Percentiles rank a stretch among this genome's conserved stretches.
These are phyloP conservation scores for Tympanoctomys barrerae DNA, from an alignment of 2,797 vertebrate species.

Conservation along the genomic window DNA sequence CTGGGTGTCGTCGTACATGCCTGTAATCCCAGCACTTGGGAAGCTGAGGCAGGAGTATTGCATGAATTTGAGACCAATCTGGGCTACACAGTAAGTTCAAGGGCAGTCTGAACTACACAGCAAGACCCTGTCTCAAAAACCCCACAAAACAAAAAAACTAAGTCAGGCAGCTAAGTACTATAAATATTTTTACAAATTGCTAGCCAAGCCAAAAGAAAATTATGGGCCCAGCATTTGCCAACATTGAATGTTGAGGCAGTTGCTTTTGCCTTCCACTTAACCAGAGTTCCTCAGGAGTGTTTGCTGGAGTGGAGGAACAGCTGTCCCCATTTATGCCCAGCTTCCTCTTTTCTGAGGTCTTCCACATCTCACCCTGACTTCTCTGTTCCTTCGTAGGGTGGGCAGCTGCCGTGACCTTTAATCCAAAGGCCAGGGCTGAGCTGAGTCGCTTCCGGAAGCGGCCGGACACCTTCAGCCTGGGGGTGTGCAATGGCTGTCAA, in stretches of 20 bases:
- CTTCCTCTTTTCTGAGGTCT: background rate
- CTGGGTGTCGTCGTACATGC: background rate
- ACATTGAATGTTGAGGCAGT: background rate
- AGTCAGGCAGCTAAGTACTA: background rate
- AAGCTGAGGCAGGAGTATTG: background rate
- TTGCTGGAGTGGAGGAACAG: background rate
- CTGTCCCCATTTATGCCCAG: background rate
- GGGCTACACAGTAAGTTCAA: background rate
- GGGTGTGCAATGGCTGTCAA: slow-evolving; percentile 97
- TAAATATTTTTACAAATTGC: background rate
- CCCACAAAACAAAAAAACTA: background rate
- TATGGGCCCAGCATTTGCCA: background rate
- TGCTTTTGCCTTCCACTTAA: background rate
- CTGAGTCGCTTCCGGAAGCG: slow-evolving; percentile 92
- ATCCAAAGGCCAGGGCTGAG: slow-evolving; percentile 89
- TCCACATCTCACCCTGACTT: background rate
- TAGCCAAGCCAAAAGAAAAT: background rate
- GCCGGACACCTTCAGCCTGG: slow-evolving; percentile 93
- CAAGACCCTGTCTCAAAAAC: background rate
- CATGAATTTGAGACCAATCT: background rate
- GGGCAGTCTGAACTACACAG: background rate
- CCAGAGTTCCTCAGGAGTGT: background rate
- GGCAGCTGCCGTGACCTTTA: slow-evolving; percentile 93
- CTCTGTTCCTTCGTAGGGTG: slow-evolving; percentile 89
- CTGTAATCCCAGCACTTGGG: background rate